phyloP scores from a whole-genome alignment of 2,113 vertebrate genomes.

The Passer montanus region DNA sequence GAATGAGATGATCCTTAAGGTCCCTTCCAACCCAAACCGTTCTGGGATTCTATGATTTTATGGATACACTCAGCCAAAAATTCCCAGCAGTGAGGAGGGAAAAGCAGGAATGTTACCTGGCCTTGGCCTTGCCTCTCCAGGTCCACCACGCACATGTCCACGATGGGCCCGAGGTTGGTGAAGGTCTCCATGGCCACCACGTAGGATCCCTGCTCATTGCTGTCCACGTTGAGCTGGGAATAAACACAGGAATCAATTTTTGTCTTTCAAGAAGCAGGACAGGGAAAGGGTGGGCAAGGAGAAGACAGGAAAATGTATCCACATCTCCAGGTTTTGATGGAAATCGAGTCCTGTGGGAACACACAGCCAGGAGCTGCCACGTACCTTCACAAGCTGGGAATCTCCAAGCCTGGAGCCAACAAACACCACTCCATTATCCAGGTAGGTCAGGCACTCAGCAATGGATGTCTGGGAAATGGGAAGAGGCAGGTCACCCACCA shows the following conservation, averaged over 20 bases:
- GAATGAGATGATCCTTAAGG: neutral
- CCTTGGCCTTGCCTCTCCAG: constrained; percentile 97
- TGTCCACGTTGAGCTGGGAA: constrained; percentile 93
- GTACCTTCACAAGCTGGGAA: constrained; percentile 96
- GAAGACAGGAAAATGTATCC: neutral
- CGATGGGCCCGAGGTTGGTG: constrained; percentile 96
- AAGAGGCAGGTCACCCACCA: neutral
- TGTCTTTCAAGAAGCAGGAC: neutral
- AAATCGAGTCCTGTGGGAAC: neutral
- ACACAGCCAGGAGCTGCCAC: neutral
- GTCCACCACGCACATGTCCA: constrained; percentile 99
- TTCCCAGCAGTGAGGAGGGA: neutral
- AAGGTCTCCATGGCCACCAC: constrained; percentile 98
- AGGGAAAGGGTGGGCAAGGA: neutral
- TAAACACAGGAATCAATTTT: neutral
- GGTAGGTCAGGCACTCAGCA: constrained; percentile 95
- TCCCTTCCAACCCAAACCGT: neutral
- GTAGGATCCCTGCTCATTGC: constrained; percentile 96
- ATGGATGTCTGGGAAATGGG: constrained; percentile 87
- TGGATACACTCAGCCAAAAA: fast-evolving
- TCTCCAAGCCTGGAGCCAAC: constrained; percentile 96
- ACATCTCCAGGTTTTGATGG: neutral
- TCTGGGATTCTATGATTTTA: fast-evolving
- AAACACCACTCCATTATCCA: constrained; percentile 97
- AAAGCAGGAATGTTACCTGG: constrained; percentile 79